These are phyloP conservation scores for Esperia sulphurella DNA, from an alignment of 2,888 invertebrate species.

Conservation along the genomic window DNA sequence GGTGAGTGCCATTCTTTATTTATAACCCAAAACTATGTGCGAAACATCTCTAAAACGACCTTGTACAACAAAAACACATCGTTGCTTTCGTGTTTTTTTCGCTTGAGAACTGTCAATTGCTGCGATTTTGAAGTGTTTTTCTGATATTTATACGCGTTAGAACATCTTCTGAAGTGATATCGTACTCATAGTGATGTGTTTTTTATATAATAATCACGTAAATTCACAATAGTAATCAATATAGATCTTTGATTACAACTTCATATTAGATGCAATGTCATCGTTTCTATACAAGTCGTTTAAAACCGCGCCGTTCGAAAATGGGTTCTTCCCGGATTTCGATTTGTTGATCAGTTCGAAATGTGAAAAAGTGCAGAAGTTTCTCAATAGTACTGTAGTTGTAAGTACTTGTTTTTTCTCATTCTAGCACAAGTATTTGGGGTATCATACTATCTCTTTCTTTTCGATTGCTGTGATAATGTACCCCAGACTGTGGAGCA, in stretches of 20 bases:
- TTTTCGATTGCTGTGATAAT: background rate
- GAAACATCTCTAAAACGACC: conserved; percentile 30
- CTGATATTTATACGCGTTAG: background rate
- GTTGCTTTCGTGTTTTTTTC: conserved; percentile 26
- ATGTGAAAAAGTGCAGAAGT: conserved; percentile 44
- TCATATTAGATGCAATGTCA: conserved; percentile 32
- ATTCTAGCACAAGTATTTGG: background rate
- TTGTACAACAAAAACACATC: conserved; percentile 36
- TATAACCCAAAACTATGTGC: conserved; percentile 12
- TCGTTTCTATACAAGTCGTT: conserved; percentile 65
- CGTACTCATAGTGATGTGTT: conserved; percentile 8
- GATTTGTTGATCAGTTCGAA: conserved; percentile 35
- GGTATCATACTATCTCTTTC: no score
- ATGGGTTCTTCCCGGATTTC: conserved; percentile 54
- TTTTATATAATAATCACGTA: conserved; percentile 4
- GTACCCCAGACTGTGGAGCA: background rate
- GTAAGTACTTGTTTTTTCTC: conserved; percentile 34
- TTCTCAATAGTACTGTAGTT: conserved; percentile 33
- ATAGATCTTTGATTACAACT: no score
- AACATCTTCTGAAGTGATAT: conserved; percentile 5
- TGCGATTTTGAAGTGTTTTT: conserved; percentile 13
- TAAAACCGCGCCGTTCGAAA: conserved; percentile 56
- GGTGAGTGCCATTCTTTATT: conserved; percentile 61
- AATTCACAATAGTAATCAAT: background rate
- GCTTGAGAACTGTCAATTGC: conserved; percentile 37